Evolutionary conservation across 2,797 vertebrate genomes (phyloP).

Genomic region (Melanogrammus aeglefinus): DNA sequence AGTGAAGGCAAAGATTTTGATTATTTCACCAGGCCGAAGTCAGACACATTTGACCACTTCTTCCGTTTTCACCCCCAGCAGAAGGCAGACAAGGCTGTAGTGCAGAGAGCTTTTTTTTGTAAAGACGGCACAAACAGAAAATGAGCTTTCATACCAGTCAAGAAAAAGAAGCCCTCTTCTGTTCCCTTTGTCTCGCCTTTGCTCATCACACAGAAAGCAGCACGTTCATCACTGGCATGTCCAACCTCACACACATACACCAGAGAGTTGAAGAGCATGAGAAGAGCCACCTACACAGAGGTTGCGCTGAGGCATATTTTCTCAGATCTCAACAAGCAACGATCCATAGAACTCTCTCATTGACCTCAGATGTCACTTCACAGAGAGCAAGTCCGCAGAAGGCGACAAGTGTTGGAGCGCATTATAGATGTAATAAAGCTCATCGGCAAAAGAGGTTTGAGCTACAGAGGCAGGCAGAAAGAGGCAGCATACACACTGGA

Average conservation of each 20-base stretch:
- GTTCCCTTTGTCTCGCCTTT: constrained; percentile 9
- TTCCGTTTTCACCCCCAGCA: too few species aligned
- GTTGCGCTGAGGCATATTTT: constrained; percentile 23
- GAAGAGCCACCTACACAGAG: not conserved
- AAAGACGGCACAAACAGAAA: constrained; percentile 13
- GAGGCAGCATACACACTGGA: constrained; percentile 14
- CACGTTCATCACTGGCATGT: not conserved
- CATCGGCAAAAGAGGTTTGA: not conserved
- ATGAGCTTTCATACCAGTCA: constrained; percentile 15
- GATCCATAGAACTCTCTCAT: not conserved
- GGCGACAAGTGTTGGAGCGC: not conserved
- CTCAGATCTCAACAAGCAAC: constrained; percentile 9
- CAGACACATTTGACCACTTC: too few species aligned
- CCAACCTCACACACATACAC: too few species aligned
- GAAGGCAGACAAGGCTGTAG: too few species aligned
- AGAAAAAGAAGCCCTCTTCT: not conserved
- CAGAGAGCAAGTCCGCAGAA: not conserved
- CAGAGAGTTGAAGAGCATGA: too few species aligned
- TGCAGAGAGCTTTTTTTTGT: not conserved
- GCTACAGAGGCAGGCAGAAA: not conserved
- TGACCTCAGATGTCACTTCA: constrained; percentile 13
- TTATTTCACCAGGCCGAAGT: too few species aligned
- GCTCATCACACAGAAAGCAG: constrained; percentile 1
- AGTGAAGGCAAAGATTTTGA: too few species aligned
- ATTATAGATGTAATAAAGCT: not conserved